These are phyloP conservation scores for Dipus sagitta DNA, from an alignment of 2,797 vertebrate species.

Conservation along the genomic window DNA sequence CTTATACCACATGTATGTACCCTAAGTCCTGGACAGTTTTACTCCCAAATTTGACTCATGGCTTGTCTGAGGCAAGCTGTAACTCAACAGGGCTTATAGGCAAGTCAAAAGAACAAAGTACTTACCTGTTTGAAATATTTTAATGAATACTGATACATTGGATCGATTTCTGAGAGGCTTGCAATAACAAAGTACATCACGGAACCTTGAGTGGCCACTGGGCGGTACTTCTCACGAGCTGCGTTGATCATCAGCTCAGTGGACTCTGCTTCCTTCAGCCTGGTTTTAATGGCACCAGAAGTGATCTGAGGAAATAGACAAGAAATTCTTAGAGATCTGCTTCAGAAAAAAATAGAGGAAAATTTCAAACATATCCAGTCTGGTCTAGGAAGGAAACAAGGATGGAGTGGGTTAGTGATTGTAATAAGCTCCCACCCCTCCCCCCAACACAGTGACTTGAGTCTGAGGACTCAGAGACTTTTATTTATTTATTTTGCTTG, in stretches of 20 bases:
- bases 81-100: neutral
- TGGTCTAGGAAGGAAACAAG: constrained; percentile 29
- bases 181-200: constrained; percentile 92
- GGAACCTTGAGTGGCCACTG: constrained; percentile 90
- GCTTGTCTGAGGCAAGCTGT: neutral
- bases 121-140: constrained; percentile 94
- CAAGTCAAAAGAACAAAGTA: neutral
- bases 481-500: no score
- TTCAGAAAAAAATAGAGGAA: neutral
- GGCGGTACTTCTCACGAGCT: constrained; percentile 89
- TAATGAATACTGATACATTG: constrained; percentile 93
- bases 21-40: neutral
- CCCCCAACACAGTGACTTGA: no score
- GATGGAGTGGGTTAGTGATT: neutral
- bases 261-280: constrained; percentile 90
- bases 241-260: constrained; percentile 91
- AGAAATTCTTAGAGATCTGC: constrained; percentile 34
- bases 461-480: no score
- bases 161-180: constrained; percentile 92
- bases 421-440: neutral
- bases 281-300: constrained; percentile 89
- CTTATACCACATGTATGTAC: neutral
- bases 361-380: neutral
- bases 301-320: constrained; percentile 85
- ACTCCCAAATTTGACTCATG: neutral